Base-by-base conservation (phyloP, 2,113 vertebrate species). In the Cairina moschata region DNA sequence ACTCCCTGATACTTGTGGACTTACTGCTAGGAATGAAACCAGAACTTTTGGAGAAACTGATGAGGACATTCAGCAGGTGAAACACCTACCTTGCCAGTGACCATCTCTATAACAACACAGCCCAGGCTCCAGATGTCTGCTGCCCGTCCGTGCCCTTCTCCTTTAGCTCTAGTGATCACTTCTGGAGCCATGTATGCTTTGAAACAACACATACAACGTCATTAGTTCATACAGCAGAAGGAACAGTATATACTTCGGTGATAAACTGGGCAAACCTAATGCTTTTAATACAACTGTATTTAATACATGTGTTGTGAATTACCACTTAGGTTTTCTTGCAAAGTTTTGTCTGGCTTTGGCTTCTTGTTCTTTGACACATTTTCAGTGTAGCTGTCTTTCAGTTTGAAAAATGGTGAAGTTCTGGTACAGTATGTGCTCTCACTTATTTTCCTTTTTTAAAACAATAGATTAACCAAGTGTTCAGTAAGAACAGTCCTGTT, bases 111-210 rank as follows among this genome's bases (percentile, higher is more conserved):
- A 71, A 99, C 98, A 11, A 99, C 99, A 34, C 99, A 99, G 44
- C 99, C 99, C 55, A 99, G 98, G 93, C 99, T 99, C 99, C 99
- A 99, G 98, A 99, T 99, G 94, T 99, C 99, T 8, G 99, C 99
- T 9, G 99, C 99, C 48, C 99, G 98, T 5, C 99, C 99, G 0
- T 99, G 99, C 63, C 99, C 99, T 97, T 99, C 99, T 84, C 99
- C 99, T 96, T 99, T 99, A 31, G 99, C 99, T 67, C 99, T 98
- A 2, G 99, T 99, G 76, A 99, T 99, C 72, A 99, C 99, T 97
- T 99, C 99, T n/a, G 99, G 99, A 81, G 99, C 99, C 99, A 99
- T 99, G 97, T 99, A 99, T 0, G 99, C 99, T 99, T 92, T 91
- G 91, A 90, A 92, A 96, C 56, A 97, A 97, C 46, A 96, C 8